phyloP scores from a whole-genome alignment of 2,113 vertebrate genomes.

The Anser cygnoides region DNA sequence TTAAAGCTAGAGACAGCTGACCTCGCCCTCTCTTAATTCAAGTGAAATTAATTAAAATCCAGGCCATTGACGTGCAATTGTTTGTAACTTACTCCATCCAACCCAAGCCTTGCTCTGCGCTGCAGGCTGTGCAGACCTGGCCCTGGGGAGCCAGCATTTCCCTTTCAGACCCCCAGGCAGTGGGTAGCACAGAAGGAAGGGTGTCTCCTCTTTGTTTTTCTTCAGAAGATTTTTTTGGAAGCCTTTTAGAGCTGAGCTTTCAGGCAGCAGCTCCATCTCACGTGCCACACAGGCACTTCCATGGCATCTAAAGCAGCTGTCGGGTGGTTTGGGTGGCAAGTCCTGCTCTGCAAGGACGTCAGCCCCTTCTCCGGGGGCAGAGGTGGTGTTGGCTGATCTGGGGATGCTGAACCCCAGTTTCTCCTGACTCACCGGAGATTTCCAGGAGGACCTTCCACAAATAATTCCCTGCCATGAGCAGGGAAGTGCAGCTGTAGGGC shows the following conservation, averaged over 20 bases:
- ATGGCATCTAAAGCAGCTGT: background rate
- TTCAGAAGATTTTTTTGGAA: background rate
- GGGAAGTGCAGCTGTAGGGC: fast-evolving
- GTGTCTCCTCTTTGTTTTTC: background rate
- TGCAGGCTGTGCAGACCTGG: background rate
- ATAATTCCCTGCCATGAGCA: background rate
- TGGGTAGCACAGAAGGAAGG: background rate
- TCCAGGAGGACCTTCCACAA: background rate
- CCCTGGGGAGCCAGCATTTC: background rate
- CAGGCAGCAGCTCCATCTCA: background rate
- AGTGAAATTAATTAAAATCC: conserved; percentile 53
- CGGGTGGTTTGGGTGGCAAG: background rate
- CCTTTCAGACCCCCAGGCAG: background rate
- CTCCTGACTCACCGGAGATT: background rate
- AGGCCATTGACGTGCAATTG: background rate
- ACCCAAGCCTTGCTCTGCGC: background rate
- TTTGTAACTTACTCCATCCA: background rate
- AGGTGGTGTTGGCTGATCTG: background rate
- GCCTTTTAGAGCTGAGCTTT: background rate
- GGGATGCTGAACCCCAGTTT: background rate
- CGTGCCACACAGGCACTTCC: background rate
- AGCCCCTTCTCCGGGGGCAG: background rate
- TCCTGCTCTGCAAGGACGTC: background rate
- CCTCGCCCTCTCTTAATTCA: background rate
- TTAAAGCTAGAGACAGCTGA: conserved; percentile 32